These are phyloP conservation scores for Eueides isabella DNA, from an alignment of 1,140 invertebrate genomes.

Conservation along the genomic window DNA sequence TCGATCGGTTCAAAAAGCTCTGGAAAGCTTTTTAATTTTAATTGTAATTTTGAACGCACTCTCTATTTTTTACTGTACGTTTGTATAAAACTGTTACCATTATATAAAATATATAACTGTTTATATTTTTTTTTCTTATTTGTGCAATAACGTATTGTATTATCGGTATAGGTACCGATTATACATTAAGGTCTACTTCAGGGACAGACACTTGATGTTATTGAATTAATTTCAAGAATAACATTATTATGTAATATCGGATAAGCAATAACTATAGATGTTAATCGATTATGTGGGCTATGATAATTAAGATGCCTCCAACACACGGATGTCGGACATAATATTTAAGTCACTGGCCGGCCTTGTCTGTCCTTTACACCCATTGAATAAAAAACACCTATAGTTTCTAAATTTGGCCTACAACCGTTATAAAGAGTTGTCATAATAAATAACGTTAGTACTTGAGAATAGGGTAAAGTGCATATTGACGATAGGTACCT, in stretches of 20 bases:
- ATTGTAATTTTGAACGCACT: too few species aligned
- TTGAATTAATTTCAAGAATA: background rate
- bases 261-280: background rate
- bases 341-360: background rate
- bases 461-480: background rate
- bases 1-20: too few species aligned
- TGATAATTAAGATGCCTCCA: conserved; percentile 2
- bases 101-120: too few species aligned
- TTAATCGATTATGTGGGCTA: background rate
- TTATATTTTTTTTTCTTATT: too few species aligned
- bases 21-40: too few species aligned
- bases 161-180: too few species aligned
- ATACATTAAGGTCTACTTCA: too few species aligned
- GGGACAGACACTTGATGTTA: too few species aligned
- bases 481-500: too few species aligned
- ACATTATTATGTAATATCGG: background rate
- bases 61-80: too few species aligned
- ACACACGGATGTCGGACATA: background rate
- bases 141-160: too few species aligned
- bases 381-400: background rate
- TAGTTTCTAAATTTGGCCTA: background rate
- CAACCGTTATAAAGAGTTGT: background rate
- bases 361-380: background rate
- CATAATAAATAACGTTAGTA: background rate
- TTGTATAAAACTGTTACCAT: too few species aligned